A percentile compares a stretch with the other conserved stretches of the same genome.
These are phyloP conservation scores for Trachelus stipa DNA, from an alignment of 2,888 invertebrate species.

Conservation along the genomic window DNA sequence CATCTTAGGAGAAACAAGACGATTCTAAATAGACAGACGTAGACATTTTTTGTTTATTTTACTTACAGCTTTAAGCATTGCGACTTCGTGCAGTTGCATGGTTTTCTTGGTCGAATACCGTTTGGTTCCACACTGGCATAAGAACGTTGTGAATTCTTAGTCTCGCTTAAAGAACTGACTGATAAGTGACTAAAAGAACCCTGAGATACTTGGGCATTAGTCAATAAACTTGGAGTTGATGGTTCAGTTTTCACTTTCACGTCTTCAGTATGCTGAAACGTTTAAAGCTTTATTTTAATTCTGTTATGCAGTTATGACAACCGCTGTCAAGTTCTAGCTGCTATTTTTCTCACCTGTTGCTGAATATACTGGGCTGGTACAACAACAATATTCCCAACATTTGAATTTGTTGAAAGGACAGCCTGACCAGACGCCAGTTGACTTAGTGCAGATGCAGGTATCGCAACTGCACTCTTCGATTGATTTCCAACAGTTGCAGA, in stretches of 20 bases:
- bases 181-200: conserved; percentile 50
- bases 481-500: conserved; percentile 53
- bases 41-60: background rate
- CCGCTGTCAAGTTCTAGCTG: background rate
- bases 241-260: conserved; percentile 52
- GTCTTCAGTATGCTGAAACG: conserved; percentile 46
- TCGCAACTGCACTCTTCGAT: conserved; percentile 57
- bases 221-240: conserved; percentile 53
- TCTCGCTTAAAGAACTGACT: conserved; percentile 46
- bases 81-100: conserved; percentile 99
- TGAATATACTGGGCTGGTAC: conserved; percentile 72
- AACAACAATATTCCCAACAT: conserved; percentile 70
- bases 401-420: conserved; percentile 58
- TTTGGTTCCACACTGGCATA: conserved; percentile 65
- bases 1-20: conserved; percentile 6
- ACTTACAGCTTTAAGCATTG: conserved; percentile 94
- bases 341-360: conserved; percentile 49
- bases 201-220: conserved; percentile 52
- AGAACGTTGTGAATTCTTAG: conserved; percentile 50
- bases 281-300: background rate
- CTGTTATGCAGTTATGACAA: background rate
- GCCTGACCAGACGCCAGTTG: conserved; percentile 64
- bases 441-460: conserved; percentile 65
- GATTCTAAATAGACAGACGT: background rate
- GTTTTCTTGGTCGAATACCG: conserved; percentile 82